phyloP scores from a whole-genome alignment of 2,797 vertebrate genomes.

The Pelobates cultripes region DNA sequence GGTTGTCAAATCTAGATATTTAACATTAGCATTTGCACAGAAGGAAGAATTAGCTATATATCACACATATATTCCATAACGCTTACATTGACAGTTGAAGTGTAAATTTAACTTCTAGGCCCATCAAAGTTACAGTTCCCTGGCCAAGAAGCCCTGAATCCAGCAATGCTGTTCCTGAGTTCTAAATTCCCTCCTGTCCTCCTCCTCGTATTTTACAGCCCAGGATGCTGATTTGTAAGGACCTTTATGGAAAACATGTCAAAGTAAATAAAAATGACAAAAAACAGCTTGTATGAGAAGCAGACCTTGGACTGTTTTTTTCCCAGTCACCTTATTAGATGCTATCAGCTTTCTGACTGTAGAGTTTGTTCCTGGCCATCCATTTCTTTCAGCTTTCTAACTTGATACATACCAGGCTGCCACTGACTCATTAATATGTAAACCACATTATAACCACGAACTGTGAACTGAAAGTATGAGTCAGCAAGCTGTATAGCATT shows the following conservation, averaged over 20 bases:
- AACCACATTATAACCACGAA: not conserved
- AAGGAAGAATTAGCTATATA: no score
- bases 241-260: not conserved
- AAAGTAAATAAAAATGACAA: not conserved
- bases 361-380: not conserved
- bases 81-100: no score
- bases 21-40: no score
- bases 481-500: not conserved
- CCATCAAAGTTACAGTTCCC: no score
- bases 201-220: not conserved
- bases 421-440: not conserved
- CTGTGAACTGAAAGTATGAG: not conserved
- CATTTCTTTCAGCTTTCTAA: not conserved
- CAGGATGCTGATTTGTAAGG: not conserved
- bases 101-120: no score
- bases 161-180: no score
- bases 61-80: no score
- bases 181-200: not conserved
- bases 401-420: not conserved
- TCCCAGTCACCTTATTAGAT: not conserved
- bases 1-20: no score
- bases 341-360: not conserved
- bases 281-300: not conserved
- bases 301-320: not conserved
- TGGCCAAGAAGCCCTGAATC: no score